Evolutionary conservation across 2,113 vertebrate species (phyloP).

Genomic region (Stigmatopora argus): DNA sequence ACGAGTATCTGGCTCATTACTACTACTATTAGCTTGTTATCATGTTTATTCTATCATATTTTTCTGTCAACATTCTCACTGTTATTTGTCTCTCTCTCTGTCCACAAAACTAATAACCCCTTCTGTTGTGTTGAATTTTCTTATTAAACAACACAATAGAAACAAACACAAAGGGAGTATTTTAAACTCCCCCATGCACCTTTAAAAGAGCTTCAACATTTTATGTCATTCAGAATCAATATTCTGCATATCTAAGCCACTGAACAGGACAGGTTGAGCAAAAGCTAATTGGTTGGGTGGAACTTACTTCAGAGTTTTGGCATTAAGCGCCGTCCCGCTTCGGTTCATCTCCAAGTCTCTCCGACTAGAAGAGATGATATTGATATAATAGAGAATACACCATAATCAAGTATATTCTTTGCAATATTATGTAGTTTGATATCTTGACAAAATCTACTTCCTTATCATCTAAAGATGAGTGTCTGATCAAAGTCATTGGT

Average conservation of each 20-base stretch:
- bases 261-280: neutral
- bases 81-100: too few species aligned
- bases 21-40: too few species aligned
- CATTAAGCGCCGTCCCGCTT: constrained; percentile 82
- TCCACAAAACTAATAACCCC: too few species aligned
- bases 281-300: neutral
- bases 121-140: too few species aligned
- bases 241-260: neutral
- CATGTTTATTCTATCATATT: too few species aligned
- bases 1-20: too few species aligned
- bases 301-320: constrained; percentile 88
- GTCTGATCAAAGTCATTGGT: neutral
- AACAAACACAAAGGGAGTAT: too few species aligned
- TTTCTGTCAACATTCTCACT: too few species aligned
- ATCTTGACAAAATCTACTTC: neutral
- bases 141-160: too few species aligned
- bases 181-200: neutral
- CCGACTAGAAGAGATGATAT: constrained; percentile 68
- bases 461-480: neutral
- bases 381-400: too few species aligned
- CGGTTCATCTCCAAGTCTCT: constrained; percentile 94
- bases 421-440: neutral
- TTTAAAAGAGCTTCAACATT: neutral
- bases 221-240: neutral
- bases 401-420: neutral